Evolutionary conservation across 1,140 invertebrate genomes (phyloP).

Genomic region (Penaeus japonicus): DNA sequence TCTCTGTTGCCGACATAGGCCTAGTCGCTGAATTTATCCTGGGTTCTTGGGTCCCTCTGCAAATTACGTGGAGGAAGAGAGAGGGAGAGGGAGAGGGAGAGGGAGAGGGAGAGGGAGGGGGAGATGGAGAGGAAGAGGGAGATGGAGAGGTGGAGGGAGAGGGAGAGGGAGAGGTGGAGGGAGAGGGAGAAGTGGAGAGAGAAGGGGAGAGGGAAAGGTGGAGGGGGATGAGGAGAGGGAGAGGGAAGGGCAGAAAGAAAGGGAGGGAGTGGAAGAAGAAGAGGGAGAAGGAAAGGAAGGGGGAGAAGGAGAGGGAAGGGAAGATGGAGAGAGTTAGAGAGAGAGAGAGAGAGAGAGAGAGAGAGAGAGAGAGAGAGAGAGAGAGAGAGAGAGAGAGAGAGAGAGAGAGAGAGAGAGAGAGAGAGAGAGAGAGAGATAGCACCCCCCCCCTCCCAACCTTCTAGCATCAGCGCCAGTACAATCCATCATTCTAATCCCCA

Average conservation of each 20-base stretch:
- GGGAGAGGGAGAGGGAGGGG: background rate
- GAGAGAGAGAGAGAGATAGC: too few species aligned
- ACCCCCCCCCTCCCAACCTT: too few species aligned
- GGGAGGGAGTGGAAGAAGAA: background rate
- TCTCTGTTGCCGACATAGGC: background rate
- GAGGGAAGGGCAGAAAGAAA: background rate
- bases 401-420: too few species aligned
- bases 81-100: background rate
- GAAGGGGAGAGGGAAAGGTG: too few species aligned
- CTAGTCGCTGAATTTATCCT: background rate
- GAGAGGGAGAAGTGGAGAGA: background rate
- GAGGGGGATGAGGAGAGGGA: background rate
- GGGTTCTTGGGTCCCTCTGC: background rate
- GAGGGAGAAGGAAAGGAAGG: background rate
- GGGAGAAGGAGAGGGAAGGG: background rate
- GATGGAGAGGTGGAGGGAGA: background rate
- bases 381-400: background rate
- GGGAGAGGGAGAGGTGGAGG: background rate
- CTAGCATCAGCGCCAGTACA: too few species aligned
- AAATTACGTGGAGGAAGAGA: background rate
- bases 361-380: background rate
- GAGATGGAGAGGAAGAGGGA: background rate
- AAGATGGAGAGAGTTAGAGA: background rate
- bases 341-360: background rate
- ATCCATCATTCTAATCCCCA: too few species aligned